Conservation (phyloP, 1,140 invertebrate species). For the Octopus sinensis region DNA sequence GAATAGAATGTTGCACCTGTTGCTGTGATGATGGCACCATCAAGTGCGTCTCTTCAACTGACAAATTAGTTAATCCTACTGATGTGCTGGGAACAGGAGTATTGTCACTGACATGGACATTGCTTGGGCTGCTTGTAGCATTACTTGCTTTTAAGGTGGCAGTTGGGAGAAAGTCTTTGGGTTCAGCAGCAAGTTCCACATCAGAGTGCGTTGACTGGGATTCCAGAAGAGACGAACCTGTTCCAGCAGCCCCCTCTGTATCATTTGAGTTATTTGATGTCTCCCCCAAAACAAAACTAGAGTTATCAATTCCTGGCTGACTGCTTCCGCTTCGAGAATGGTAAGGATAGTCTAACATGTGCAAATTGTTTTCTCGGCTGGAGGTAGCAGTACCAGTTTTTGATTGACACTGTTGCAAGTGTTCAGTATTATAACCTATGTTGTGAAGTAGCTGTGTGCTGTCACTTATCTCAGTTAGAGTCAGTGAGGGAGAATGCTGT, state of each 20-base stretch:
- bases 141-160: background rate
- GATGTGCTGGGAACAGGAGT: background rate
- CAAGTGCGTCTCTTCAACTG: background rate
- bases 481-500: constrained; percentile 22
- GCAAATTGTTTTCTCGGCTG: background rate
- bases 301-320: constrained; percentile 36
- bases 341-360: background rate
- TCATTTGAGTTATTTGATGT: constrained; percentile 4
- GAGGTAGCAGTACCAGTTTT: constrained; percentile 16
- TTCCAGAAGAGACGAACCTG: background rate
- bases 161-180: background rate
- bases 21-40: background rate
- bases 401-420: constrained; percentile 12
- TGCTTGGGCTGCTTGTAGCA: background rate
- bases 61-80: background rate
- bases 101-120: background rate
- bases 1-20: background rate
- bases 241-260: background rate
- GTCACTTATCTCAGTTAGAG: constrained; percentile 8
- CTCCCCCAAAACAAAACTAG: constrained; percentile 36
- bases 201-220: constrained; percentile 8
- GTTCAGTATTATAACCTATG: background rate
- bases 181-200: background rate
- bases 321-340: constrained; percentile 6
- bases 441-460: background rate